These are phyloP conservation scores for Agrochola lychnidis DNA, from an alignment of 2,888 invertebrate genomes.

Conservation along the genomic window DNA sequence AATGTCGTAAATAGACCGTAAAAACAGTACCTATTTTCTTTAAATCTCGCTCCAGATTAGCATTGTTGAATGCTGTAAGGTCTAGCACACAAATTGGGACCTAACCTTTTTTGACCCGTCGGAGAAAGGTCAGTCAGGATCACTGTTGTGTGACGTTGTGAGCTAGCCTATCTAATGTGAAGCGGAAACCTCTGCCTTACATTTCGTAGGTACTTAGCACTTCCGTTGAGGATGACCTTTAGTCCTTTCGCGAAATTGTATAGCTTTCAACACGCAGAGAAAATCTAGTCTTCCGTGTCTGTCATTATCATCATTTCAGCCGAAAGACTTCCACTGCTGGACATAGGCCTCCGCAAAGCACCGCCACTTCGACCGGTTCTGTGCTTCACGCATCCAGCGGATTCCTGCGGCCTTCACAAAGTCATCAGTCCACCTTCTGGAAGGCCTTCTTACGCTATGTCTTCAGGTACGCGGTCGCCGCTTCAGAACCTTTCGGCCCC, in stretches of 20 bases:
- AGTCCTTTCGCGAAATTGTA: neutral
- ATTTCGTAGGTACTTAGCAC: neutral
- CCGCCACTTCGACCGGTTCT: no score
- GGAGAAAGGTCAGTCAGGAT: neutral
- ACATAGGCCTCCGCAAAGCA: no score
- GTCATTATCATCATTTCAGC: no score
- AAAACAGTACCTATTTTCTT: neutral
- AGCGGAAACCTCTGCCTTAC: neutral
- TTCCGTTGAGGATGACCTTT: neutral
- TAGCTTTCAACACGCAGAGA: neutral
- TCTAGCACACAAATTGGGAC: neutral
- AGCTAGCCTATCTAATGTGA: conserved; percentile 2
- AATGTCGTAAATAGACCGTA: conserved; percentile 7
- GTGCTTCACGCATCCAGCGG: no score
- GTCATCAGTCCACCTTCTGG: no score
- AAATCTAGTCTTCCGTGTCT: neutral
- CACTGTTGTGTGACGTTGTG: neutral
- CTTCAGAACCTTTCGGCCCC: no score
- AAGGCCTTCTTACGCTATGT: no score
- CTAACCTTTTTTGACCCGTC: conserved; percentile 15
- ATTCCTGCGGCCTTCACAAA: no score
- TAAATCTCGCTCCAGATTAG: neutral
- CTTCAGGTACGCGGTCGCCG: no score
- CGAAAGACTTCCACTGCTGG: no score
- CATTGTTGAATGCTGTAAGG: conserved; percentile 17